Evolutionary conservation across 23 tunicate species (phyloP).

Genomic region (Oikopleura vanhoeffeni): DNA sequence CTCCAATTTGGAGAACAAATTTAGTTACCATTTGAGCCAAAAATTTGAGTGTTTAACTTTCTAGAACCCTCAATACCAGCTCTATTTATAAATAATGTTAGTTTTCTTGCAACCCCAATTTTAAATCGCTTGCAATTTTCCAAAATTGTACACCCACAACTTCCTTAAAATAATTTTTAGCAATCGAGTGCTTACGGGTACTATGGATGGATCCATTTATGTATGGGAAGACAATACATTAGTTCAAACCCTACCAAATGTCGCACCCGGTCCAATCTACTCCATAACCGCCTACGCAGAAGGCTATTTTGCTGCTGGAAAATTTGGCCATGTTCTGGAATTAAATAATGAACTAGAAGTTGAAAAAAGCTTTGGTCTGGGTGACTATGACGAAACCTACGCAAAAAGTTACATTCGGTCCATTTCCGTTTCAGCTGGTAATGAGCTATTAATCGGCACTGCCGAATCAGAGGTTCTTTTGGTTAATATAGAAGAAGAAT

Average conservation of each 20-base stretch:
- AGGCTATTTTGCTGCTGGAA: neutral
- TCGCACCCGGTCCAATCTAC: neutral
- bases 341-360: neutral
- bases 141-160: too few species aligned
- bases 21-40: too few species aligned
- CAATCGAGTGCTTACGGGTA: conserved; percentile 37
- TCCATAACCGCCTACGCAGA: neutral
- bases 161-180: too few species aligned
- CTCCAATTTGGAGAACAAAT: too few species aligned
- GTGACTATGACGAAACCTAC: neutral
- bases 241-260: conserved; percentile 18
- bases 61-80: too few species aligned
- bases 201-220: conserved; percentile 66
- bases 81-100: too few species aligned
- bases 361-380: neutral
- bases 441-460: conserved; percentile 51
- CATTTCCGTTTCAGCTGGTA: conserved; percentile 20
- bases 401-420: conserved; percentile 7
- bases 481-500: conserved; percentile 23
- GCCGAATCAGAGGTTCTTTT: conserved; percentile 62
- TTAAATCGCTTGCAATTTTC: too few species aligned
- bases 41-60: too few species aligned
- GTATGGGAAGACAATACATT: conserved; percentile 63
- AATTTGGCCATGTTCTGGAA: neutral
- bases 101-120: too few species aligned